Percentiles rank a stretch among this genome's conserved stretches.
Evolutionary conservation across 2,113 vertebrate genomes (phyloP).

Genomic region (Nesoenas mayeri): DNA sequence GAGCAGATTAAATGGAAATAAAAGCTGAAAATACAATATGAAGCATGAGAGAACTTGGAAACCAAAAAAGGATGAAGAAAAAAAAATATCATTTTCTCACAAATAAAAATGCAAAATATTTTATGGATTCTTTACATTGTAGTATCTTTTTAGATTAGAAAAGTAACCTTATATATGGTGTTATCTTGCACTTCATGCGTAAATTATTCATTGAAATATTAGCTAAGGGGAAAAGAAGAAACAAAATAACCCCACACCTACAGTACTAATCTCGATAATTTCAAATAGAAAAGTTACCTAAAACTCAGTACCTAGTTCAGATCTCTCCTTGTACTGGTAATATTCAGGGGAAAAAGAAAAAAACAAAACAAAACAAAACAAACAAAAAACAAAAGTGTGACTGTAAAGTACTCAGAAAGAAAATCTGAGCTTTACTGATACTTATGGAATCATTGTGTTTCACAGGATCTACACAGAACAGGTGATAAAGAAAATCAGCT

Average conservation of each 20-base stretch:
- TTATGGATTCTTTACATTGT: neutral
- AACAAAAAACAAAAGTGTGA: neutral
- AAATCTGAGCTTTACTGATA: neutral
- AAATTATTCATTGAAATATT: neutral
- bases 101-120: neutral
- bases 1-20: neutral
- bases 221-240: neutral
- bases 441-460: neutral
- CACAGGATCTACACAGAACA: neutral
- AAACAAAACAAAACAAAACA: neutral
- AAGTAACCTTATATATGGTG: neutral
- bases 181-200: neutral
- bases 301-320: neutral
- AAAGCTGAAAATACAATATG: neutral
- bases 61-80: neutral
- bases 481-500: neutral
- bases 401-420: neutral
- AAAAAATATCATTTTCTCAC: neutral
- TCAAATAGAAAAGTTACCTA: neutral
- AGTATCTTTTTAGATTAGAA: neutral
- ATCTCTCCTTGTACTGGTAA: neutral
- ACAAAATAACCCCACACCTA: too few species aligned
- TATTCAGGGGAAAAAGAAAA: fast-evolving
- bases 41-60: neutral
- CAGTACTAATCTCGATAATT: neutral